Base-by-base conservation (phyloP, 2,113 vertebrate species). In the Scophthalmus maximus region DNA sequence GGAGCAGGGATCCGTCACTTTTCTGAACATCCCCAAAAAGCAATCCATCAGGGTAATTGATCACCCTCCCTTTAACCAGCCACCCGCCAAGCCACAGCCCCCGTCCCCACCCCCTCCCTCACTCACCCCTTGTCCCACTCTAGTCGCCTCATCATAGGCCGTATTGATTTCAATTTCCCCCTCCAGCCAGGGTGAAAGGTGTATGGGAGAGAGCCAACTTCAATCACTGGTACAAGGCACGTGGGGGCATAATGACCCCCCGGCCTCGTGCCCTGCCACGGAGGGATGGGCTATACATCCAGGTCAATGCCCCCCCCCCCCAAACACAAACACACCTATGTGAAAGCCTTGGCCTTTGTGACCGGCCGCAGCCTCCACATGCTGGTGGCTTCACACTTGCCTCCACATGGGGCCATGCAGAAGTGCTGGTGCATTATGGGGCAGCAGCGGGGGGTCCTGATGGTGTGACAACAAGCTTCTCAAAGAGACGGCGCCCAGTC, bases 21-120 rank as follows among this genome's bases (percentile, higher is more conserved):
- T 84, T 77, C 73, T 79, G 66, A 86, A 80, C 20, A 76, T 73
- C 70, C 60, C 81, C 71, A 72, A 88, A 87, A 78, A 81, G 65
- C 87, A 87, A 91, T 92, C 86, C 72, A 88, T 92, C 86, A 84
- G 59, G 63, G 76, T 89, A 84, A 91, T 90, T 91, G 89, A 92
- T 90, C 83, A 29, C 36, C 11, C 69, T 63, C 70, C 69, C 74
- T 75, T 87, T 85, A 86, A 88, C 84, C 87, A 85, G 71, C 80
- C 84, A 91, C 86, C 84, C 81, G 22, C 87, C 86, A 88, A 80
- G 25, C 18, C 51, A 17, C 23, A 55, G 26, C 60, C 20, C 12
- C 12, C 63, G 49, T 17, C 26, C 15, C 26, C 51, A 12, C 63
- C 25, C 65, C 18, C 27, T 42, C 23, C 10, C 3, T 12, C 50